Base-by-base conservation (phyloP, 2,113 vertebrate species). In the Vireo altiloquus region DNA sequence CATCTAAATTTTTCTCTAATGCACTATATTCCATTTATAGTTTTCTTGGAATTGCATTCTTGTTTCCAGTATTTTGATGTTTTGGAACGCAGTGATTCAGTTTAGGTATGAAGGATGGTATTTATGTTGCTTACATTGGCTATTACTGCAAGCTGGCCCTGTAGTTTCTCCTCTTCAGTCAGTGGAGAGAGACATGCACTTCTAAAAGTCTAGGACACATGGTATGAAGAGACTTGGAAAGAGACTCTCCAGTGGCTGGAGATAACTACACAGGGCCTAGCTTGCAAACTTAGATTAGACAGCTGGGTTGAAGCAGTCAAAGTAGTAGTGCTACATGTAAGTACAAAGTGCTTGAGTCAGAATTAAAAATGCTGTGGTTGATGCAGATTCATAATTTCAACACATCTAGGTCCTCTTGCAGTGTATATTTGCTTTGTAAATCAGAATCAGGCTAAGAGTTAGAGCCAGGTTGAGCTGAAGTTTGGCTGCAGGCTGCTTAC, bases 241-340 rank as follows among this genome's bases (percentile, higher is more conserved):
- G 4, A 10, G 37, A 39, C 28, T 70, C 59, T 80, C 8, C 37
- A 35, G 27, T 68, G 53, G 35, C 44, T 61, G 65, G 15, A 64
- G 61, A 11, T 10, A 24, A 28, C n/a, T 60, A 3, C 3, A 74
- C 54, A 47, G 19, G 31, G 42, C 28, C 42, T 23, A 6, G 23
- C 5, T 16, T 3, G 2, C 42, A 14, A 75, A 0, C 21, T 68
- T 27, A 13, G 24, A 8, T 40, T 6, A 31, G 24, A 40, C 15
- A 42, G 7, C 8, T n/a, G 57, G 27, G 44, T 49, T 76, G 33
- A 31, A 68, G 25, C 22, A n/a, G 31, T 27, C 37, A 23, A 24
- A 65, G 47, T 17, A 31, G 21, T 10, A 19, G 37, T 28, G 17
- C 25, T 40, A 65, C 13, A 3, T 33, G 30, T 19, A 4, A 56